Evolutionary conservation across 2,888 invertebrate species (phyloP), one percentile per base, ranked within the genome.

Genomic region (Aphrophora alni): DNA sequence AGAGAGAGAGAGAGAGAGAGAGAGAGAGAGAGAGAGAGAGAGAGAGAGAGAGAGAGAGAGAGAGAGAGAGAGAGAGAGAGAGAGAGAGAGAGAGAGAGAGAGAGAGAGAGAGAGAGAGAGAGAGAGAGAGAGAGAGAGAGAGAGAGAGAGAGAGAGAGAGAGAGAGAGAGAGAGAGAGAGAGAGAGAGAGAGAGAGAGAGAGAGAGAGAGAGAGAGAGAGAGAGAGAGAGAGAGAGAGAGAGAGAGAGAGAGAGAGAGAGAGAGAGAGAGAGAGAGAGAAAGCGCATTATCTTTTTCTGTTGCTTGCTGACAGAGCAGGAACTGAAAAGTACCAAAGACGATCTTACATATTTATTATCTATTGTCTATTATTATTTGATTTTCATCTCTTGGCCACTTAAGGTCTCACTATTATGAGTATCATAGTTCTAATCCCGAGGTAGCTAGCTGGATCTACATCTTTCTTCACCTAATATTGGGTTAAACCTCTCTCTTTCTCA

Each of bases 21-120:
- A 68, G 68, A 68, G 68, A 68, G 68, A 68, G 68, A 68, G 68
- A 68, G 68, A 68, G 68, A 68, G 68, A 68, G 68, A 68, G 68
- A 68, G 68, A 68, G 68, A 68, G 68, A 68, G 68, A 68, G 68
- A 68, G 68, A 68, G 68, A 68, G 68, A 68, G 68, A 68, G 68
- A 68, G 68, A 68, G 68, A 68, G 68, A 68, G 68, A 68, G 68
- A 68, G 68, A 68, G 68, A 68, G 68, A 68, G 68, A 68, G 68
- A 68, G 68, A 68, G 68, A 68, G 68, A 68, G 68, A 68, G 68
- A 68, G 68, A 68, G 68, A 68, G 68, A 68, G 68, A 68, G 68
- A 68, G 68, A 68, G 68, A 68, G 68, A 68, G 68, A 68, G 68
- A 68, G 68, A 68, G 68, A 68, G 68, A 68, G 68, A 68, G 68